These are phyloP conservation scores for Liodrosophila aerea DNA, from an alignment of 2,888 invertebrate species.

Conservation along the genomic window DNA sequence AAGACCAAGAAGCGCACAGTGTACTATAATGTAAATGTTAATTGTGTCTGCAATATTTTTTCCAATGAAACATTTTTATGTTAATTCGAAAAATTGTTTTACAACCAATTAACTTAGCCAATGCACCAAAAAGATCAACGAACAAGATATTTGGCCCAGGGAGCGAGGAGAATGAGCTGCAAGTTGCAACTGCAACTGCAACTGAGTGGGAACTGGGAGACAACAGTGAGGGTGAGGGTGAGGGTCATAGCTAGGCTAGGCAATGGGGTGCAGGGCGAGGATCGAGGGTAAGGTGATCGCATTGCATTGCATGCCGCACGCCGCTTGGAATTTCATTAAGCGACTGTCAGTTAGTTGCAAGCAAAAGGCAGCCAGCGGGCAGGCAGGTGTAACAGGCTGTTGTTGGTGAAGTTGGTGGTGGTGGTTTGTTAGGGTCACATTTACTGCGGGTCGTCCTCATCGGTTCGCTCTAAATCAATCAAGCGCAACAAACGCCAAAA, in stretches of 20 bases:
- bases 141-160: constrained; percentile 66
- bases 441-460: constrained; percentile 59
- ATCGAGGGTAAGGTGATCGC: constrained; percentile 47
- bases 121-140: constrained; percentile 79
- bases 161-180: constrained; percentile 20
- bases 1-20: constrained; percentile 13
- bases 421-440: constrained; percentile 31
- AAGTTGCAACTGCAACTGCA: constrained; percentile 20
- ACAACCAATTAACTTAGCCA: constrained; percentile 80
- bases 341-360: constrained; percentile 49
- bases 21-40: constrained; percentile 49
- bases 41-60: constrained; percentile 65
- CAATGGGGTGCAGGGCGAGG: constrained; percentile 18
- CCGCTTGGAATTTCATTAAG: constrained; percentile 66
- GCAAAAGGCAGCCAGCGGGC: constrained; percentile 60
- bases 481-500: constrained; percentile 67
- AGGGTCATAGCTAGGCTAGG: constrained; percentile 11
- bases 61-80: constrained; percentile 78
- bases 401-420: neutral
- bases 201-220: neutral
- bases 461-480: constrained; percentile 78
- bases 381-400: constrained; percentile 56
- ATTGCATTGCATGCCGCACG: constrained; percentile 59
- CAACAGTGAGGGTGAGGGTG: neutral
- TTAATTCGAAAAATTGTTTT: constrained; percentile 78